Base-by-base conservation (phyloP, 2,113 vertebrate genomes). In the Solenodon paradoxus region DNA sequence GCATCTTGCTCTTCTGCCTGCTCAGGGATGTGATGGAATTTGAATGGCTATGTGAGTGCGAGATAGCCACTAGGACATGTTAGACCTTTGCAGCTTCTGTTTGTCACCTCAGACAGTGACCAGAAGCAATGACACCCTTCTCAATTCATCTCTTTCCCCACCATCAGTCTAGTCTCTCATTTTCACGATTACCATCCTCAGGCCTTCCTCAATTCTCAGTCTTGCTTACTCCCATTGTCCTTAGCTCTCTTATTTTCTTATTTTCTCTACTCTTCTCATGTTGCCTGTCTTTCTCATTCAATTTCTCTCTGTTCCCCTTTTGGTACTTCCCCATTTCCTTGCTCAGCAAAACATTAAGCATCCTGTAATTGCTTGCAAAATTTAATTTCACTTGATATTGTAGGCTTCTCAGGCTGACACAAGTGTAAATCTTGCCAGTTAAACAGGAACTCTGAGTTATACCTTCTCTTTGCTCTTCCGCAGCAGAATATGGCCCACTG, bases 391-490 rank as follows among this genome's bases (percentile, higher is more conserved):
- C 28, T 55, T 91, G 42, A 53, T 22, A 15, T 32, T 26, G 4
- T 4, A 15, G 24, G 19, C 42, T 68, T 81, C n/a, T 15, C 42
- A 66, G 49, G 47, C 15, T 11, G 35, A 19, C 8, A 15, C 40
- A 79, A 94, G 26, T 3, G 4, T 15, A 51, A 42, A 9, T 71
- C 71, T 72, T 38, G 20, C 32, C 19, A 90, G 45, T 85, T 90
- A 95, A 30, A 32, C 35, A 49, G 68, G 59, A 90, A 90, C 92
- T 35, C 35, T 59, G 66, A 95, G 49, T 40, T 66, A 24, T 0
- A 32, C 35, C 69, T 91, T 74, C 57, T 88, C 38, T 61, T 72
- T 38, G 45, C 40, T 32, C 26, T 72, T 72, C 19, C 66, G 19
- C 26, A 53, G n/a, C 59, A 94, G 40, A 96, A 38, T 40, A 32